Percentiles rank a stretch among this genome's conserved stretches.
Conservation (phyloP, 2,888 invertebrate genomes). For the Hydrotaea diabolus region DNA sequence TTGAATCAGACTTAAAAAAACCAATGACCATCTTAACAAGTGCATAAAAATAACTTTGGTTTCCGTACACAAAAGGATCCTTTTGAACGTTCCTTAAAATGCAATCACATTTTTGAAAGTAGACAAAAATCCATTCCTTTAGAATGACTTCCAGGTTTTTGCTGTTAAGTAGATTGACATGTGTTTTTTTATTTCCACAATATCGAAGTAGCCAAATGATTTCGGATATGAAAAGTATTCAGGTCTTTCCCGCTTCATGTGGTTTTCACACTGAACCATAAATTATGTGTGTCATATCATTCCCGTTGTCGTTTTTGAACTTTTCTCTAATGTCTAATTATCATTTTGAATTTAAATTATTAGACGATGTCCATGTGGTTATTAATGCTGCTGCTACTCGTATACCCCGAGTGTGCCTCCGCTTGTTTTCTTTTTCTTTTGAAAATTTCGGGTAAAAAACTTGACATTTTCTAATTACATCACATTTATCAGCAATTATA, state of each 20-base stretch:
- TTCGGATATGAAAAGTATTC: neutral
- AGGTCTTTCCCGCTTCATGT: neutral
- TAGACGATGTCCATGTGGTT: conserved; percentile 64
- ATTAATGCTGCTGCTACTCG: conserved; percentile 43
- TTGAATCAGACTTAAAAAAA: too few species aligned
- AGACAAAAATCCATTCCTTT: too few species aligned
- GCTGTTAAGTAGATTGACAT: too few species aligned
- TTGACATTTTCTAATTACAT: conserved; percentile 77
- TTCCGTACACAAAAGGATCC: too few species aligned
- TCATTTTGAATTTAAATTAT: conserved; percentile 60
- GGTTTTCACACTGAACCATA: neutral
- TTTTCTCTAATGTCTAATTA: conserved; percentile 54
- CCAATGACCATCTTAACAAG: too few species aligned
- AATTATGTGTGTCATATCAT: neutral
- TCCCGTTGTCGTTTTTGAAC: neutral
- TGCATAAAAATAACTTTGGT: too few species aligned
- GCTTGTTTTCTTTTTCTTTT: conserved; percentile 58
- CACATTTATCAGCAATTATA: conserved; percentile 80
- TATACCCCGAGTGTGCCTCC: conserved; percentile 9
- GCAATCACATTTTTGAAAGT: too few species aligned
- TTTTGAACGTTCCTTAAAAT: too few species aligned
- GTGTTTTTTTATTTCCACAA: too few species aligned
- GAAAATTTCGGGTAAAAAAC: conserved; percentile 52
- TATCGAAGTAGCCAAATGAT: too few species aligned
- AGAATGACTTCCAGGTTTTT: too few species aligned